A percentile compares a stretch with the other conserved stretches of the same genome.
These are phyloP conservation scores for Ancistrus triradiatus DNA, from an alignment of 2,113 vertebrate species.

Conservation along the genomic window DNA sequence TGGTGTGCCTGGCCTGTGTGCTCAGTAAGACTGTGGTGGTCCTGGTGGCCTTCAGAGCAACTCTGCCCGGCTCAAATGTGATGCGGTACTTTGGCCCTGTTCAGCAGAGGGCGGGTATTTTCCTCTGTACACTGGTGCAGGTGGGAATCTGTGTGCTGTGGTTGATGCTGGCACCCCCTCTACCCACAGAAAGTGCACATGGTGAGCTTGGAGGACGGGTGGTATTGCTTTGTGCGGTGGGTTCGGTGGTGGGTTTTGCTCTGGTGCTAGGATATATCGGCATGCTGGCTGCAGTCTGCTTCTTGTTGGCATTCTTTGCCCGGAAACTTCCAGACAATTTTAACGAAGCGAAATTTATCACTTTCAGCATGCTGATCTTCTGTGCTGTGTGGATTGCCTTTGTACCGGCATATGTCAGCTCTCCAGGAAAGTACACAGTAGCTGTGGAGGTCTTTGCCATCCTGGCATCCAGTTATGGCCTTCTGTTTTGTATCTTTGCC, in stretches of 20 bases:
- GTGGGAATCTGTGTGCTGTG: conserved; percentile 56
- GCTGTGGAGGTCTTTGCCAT: conserved; percentile 54
- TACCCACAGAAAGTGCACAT: conserved; percentile 43
- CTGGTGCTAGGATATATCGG: conserved; percentile 55
- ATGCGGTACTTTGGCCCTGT: conserved; percentile 52
- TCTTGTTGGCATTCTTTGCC: conserved; percentile 54
- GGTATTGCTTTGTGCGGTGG: conserved; percentile 54
- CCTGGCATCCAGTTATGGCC: conserved; percentile 52
- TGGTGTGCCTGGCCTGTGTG: conserved; percentile 56
- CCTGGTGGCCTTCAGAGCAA: conserved; percentile 53
- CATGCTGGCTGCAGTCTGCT: conserved; percentile 50
- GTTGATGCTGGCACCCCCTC: conserved; percentile 48
- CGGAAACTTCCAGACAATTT: conserved; percentile 55
- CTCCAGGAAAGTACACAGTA: conserved; percentile 48
- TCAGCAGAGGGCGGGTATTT: conserved; percentile 51
- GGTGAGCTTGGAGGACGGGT: conserved; percentile 48
- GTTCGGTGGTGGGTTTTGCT: conserved; percentile 51
- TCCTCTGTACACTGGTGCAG: conserved; percentile 51
- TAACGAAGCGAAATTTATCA: conserved; percentile 59
- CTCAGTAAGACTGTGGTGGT: conserved; percentile 55
- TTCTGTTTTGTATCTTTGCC: conserved; percentile 53
- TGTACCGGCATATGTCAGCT: conserved; percentile 51
- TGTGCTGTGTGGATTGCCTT: conserved; percentile 51
- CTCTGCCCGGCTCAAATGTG: conserved; percentile 43
- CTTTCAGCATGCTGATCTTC: conserved; percentile 64